Percentiles rank a stretch among this genome's conserved stretches.
These are phyloP conservation scores for Brachionus sp. DNA, from an alignment of 1,140 invertebrate species.

Conservation along the genomic window DNA sequence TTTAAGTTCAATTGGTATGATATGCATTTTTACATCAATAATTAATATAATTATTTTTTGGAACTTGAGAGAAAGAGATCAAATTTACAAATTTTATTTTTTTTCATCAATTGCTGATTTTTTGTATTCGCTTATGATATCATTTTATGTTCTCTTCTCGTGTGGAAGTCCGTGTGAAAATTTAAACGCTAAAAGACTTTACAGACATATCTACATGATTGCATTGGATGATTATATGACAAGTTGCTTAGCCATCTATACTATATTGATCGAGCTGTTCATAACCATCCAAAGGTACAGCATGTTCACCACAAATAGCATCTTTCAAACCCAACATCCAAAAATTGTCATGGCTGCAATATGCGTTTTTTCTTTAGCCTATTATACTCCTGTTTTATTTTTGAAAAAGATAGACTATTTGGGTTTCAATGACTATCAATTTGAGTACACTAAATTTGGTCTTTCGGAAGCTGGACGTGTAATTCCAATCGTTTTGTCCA, in stretches of 20 bases:
- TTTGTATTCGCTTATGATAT: neutral
- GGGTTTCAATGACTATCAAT: neutral
- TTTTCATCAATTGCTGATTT: neutral
- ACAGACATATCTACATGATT: neutral
- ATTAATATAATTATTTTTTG: neutral
- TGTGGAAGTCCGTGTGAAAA: neutral
- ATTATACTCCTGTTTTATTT: neutral
- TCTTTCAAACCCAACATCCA: neutral
- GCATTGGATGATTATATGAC: neutral
- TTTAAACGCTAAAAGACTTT: neutral
- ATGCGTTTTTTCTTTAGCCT: neutral
- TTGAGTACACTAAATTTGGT: neutral
- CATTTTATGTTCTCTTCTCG: neutral
- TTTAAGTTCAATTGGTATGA: neutral
- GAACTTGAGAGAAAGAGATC: neutral
- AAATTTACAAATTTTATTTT: constrained; percentile 28
- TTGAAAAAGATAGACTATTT: neutral
- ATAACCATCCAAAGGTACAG: neutral
- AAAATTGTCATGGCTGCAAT: neutral
- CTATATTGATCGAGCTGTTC: neutral
- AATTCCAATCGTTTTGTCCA: neutral
- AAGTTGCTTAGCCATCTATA: neutral
- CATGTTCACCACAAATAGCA: neutral
- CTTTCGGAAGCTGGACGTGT: neutral
- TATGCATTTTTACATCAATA: neutral